phyloP scores from a whole-genome alignment of 1,140 invertebrate genomes.

The Micrasema minimum region DNA sequence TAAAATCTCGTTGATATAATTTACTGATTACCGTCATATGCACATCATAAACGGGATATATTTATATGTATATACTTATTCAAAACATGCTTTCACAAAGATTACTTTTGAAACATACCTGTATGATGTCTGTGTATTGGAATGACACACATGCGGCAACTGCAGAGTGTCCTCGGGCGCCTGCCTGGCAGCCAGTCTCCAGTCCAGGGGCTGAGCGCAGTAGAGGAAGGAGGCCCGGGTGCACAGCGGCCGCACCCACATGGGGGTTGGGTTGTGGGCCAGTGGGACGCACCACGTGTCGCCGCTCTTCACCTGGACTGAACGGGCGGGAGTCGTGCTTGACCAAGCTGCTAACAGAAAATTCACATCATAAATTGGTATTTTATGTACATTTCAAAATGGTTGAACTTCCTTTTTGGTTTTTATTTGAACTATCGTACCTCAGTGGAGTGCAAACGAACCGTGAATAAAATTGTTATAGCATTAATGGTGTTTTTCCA shows the following conservation, averaged over 20 bases:
- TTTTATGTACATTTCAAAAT: no score
- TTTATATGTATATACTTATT: no score
- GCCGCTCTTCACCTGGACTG: conserved; percentile 47
- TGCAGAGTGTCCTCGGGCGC: conserved; percentile 44
- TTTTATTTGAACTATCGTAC: no score
- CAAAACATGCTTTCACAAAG: no score
- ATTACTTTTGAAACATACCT: no score
- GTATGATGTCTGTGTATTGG: conserved; percentile 47
- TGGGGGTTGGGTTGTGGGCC: conserved; percentile 54
- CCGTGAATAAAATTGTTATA: no score
- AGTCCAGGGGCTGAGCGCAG: conserved; percentile 52
- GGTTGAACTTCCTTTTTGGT: no score
- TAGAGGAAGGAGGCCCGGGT: conserved; percentile 44
- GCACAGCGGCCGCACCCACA: conserved; percentile 50
- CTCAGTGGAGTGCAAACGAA: no score
- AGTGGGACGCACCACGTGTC: conserved; percentile 57
- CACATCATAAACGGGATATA: no score
- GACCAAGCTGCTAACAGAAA: conserved; percentile 41
- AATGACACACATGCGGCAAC: conserved; percentile 51
- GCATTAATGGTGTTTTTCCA: no score
- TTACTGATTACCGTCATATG: no score
- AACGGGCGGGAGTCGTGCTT: conserved; percentile 33
- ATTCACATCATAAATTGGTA: not conserved
- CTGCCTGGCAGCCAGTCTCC: conserved; percentile 49
- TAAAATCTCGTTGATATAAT: no score